Conservation (phyloP, 2,113 vertebrate species). For the Dunckerocampus dactyliophorus region DNA sequence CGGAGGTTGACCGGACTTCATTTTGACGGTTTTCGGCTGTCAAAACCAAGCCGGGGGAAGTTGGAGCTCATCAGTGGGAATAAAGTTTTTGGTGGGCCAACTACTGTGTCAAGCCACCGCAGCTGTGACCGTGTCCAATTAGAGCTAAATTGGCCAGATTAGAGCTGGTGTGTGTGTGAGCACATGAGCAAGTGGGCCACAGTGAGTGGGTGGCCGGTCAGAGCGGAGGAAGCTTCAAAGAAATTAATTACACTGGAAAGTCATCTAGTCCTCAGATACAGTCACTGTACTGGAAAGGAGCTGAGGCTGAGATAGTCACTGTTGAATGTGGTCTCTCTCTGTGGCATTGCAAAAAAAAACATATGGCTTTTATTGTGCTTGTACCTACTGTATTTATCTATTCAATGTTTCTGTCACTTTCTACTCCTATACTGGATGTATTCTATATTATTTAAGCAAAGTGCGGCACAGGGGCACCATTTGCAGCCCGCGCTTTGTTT, state of each 20-base stretch:
- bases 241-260: conserved; percentile 51
- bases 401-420: no score
- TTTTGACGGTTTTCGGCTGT: conserved; percentile 43
- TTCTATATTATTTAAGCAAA: no score
- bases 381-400: no score
- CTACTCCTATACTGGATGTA: no score
- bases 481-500: no score
- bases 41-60: conserved; percentile 10
- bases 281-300: conserved; percentile 32
- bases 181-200: conserved; percentile 23
- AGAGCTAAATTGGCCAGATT: conserved; percentile 61
- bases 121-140: conserved; percentile 61
- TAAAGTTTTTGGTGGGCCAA: conserved; percentile 24
- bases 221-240: conserved; percentile 28
- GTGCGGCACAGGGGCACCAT: no score
- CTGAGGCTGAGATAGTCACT: conserved; percentile 3
- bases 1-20: conserved; percentile 5
- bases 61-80: conserved; percentile 36
- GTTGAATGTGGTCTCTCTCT: no score
- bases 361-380: no score
- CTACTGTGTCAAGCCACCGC: conserved; percentile 21
- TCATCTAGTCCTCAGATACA: conserved; percentile 41
- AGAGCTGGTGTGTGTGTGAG: conserved; percentile 42
- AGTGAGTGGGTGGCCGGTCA: conserved; percentile 41
- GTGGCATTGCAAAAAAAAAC: no score